phyloP scores from a whole-genome alignment of 2,113 vertebrate species.

The Leiothrix lutea region DNA sequence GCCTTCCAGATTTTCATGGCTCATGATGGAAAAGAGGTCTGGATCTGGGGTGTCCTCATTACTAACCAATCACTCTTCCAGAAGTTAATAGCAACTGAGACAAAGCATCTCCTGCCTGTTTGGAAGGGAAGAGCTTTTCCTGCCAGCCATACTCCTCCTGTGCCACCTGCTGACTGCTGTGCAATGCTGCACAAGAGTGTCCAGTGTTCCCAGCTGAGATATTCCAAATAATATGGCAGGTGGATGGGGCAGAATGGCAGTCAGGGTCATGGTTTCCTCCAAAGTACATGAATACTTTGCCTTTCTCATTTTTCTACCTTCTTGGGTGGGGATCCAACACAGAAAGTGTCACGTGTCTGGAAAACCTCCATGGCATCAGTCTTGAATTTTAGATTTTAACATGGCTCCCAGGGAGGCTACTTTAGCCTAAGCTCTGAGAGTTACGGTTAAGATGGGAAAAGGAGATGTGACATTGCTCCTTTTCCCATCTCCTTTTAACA shows the following conservation, averaged over 20 bases:
- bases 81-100: not conserved
- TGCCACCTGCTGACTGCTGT: conserved; percentile 29
- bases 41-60: not conserved
- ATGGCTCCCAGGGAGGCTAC: not conserved
- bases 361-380: not conserved
- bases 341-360: not conserved
- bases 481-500: not conserved
- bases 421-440: not conserved
- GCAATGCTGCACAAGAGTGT: not conserved
- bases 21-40: not conserved
- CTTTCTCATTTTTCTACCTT: not conserved
- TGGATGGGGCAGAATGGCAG: not conserved
- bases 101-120: not conserved
- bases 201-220: fast-evolving
- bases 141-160: not conserved
- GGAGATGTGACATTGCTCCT: not conserved
- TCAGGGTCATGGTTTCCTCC: not conserved
- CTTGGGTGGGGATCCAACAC: not conserved
- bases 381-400: not conserved
- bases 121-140: not conserved
- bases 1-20: not conserved
- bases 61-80: not conserved
- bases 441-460: not conserved
- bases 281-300: not conserved
- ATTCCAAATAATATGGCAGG: fast-evolving